These are phyloP conservation scores for Phenganax subtilis DNA, from an alignment of 92 coral and sea anemone species.

Conservation along the genomic window DNA sequence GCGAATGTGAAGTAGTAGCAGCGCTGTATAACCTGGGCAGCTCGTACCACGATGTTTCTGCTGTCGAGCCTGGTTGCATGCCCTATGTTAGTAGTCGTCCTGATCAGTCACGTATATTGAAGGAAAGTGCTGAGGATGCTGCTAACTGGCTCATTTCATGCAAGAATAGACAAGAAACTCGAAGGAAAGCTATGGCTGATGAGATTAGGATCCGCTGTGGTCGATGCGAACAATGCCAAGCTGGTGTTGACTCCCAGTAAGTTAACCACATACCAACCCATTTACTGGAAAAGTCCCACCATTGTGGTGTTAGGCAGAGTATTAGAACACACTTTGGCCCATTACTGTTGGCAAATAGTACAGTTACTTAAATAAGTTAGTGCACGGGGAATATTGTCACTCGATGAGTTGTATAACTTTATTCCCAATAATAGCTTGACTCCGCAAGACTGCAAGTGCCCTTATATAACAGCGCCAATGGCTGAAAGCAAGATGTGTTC, in stretches of 20 bases:
- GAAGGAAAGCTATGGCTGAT: constrained; percentile 72
- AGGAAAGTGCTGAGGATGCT: constrained; percentile 89
- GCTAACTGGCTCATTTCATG: constrained; percentile 97
- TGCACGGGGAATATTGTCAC: not conserved
- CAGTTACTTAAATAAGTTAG: too few relatives aligned
- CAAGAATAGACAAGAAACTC: constrained; percentile 90
- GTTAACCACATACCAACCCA: not conserved
- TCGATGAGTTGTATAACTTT: not conserved
- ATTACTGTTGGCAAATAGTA: too few relatives aligned
- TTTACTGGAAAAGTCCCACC: too few relatives aligned
- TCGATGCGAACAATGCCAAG: constrained; percentile 87
- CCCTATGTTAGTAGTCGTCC: constrained; percentile 93
- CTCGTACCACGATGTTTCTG: constrained; percentile 76
- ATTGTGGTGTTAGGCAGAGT: too few relatives aligned
- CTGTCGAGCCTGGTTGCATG: constrained; percentile 96
- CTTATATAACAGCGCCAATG: constrained; percentile 63
- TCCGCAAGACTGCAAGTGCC: constrained; percentile 59
- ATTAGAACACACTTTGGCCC: too few relatives aligned
- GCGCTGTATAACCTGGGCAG: constrained; percentile 74
- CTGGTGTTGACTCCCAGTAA: constrained; percentile 94
- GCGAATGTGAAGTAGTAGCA: constrained; percentile 76
- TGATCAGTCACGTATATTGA: constrained; percentile 73
- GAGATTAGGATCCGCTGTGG: constrained; percentile 86
- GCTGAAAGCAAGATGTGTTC: constrained; percentile 52
- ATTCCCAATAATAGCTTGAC: constrained; percentile 43